Base-by-base conservation (phyloP, 2,113 vertebrate genomes). In the Anarhynchus alexandrinus region DNA sequence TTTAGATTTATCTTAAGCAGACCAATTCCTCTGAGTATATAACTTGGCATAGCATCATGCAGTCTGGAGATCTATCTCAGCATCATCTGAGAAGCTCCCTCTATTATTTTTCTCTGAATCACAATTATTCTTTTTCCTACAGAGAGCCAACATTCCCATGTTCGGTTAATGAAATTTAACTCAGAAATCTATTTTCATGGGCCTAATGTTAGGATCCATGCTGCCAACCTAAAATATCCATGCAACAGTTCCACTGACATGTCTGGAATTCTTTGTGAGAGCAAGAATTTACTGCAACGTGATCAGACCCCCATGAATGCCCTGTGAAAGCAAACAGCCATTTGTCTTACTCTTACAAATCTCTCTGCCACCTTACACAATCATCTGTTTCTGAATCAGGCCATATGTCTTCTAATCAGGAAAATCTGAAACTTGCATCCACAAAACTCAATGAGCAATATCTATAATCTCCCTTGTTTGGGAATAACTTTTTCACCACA, bases 281-380 rank as follows among this genome's bases (percentile, higher is more conserved):
- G 8, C 12, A 81, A 82, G 51, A 66, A 69, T 71, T 94, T 88
- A 49, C 36, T 49, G 25, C 17, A 88, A 25, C 4, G 2, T 38
- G 13, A 72, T 40, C 32, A 76, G 19, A 76, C 4, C 15, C 3
- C 25, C 0, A 0, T 29, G 32, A 82, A 58, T 26, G 26, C 5
- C 26, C 43, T 57, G 32, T 65, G 71, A 83, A 86, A 86, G 16
- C 30, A 61, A 69, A 61, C 7, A 82, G 29, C 47, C 19, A 42
- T 72, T 73, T 77, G 14, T 10, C 38, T 67, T 73, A 36, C 19
- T 69, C 8, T 32, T n/a, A 74, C 11, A 88, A 67, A 76, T 36
- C 19, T 72, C 21, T 89, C 59, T 86, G 21, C 18, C 42, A 19
- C 23, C 30, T 79, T 59, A 45, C 29, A 32, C 1, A 0, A 29